Evolutionary conservation across 1,140 invertebrate genomes (phyloP), one percentile per base, ranked within the genome.

Genomic region (Chlorops oryzae): DNA sequence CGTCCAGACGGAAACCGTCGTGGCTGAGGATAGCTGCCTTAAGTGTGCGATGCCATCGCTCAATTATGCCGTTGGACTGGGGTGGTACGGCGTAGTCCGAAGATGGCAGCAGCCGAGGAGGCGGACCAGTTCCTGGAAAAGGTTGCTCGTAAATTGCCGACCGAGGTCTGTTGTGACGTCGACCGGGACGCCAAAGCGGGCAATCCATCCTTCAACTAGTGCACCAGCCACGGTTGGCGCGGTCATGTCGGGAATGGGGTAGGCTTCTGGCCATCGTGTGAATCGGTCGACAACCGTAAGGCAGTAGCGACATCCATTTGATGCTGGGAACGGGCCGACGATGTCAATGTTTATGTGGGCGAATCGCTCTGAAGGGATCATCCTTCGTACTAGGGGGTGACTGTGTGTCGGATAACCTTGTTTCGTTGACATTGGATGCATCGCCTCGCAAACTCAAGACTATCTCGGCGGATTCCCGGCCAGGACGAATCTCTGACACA

Each of bases 151-250:
- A 38, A 75, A 74, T 45, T 75, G 65, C 18, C 34, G 44, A 17
- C 69, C 70, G 27, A 60, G 59, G 41, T 75, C 70, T 2, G 72
- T 74, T 0, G 64, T 75, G 9, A 77, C 63, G 6, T 17, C 25
- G 0, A 17, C 3, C 6, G 73, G 72, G 59, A 35, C 41, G 24
- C 28, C 50, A 55, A 61, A 74, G 9, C 64, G 40, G 6, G 59
- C 35, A 10, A 75, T 57, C 73, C 73, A 75, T 24, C 39, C 22
- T 3, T 45, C 10, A 25, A 68, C 35, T 32, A 77, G 50, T 3
- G 63, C 59, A 25, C 47, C 28, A 5, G 52, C 55, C 32, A 55
- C 42, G 7, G 32, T 32, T 21, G 46, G 41, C 7, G 48, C 56
- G 3, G 61, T 59, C 5, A 61, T 63, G 45, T 70, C 61, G 32